These are phyloP conservation scores for Gonocerus acuteangulatus DNA, from an alignment of 2,888 invertebrate species.

Conservation along the genomic window DNA sequence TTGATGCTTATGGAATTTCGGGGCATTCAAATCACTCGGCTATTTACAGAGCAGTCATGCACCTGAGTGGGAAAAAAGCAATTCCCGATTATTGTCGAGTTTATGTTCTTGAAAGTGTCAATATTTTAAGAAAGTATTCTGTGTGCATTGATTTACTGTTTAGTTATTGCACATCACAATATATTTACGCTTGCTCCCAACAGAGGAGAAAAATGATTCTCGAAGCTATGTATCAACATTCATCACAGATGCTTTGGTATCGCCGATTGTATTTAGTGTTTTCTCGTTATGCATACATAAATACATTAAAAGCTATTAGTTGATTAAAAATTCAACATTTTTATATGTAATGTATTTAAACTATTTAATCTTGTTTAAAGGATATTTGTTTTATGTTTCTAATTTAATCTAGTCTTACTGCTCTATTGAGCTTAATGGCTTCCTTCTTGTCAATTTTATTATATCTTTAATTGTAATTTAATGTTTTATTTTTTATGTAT, in stretches of 20 bases:
- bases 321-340: slow-evolving; percentile 16
- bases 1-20: slow-evolving; percentile 89
- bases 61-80: slow-evolving; percentile 36
- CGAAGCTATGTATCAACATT: slow-evolving; percentile 31
- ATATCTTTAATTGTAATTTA: no score
- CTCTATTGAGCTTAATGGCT: no score
- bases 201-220: slow-evolving; percentile 32
- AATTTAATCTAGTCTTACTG: no score
- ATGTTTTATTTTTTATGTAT: no score
- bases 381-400: no score
- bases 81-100: slow-evolving; percentile 57
- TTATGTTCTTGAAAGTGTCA: slow-evolving; percentile 64
- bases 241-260: slow-evolving; percentile 94
- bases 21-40: slow-evolving; percentile 87
- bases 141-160: slow-evolving; percentile 74
- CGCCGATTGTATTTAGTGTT: slow-evolving; percentile 78
- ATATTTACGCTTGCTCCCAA: slow-evolving; percentile 53
- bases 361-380: no score
- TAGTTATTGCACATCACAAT: slow-evolving; percentile 66
- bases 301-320: slow-evolving; percentile 54
- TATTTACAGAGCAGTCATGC: slow-evolving; percentile 54
- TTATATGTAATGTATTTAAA: no score
- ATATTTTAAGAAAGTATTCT: slow-evolving; percentile 77
- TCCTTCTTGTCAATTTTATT: no score
- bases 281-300: slow-evolving; percentile 85